Conservation (phyloP, 1,140 invertebrate species). For the Diorhabda carinulata region DNA sequence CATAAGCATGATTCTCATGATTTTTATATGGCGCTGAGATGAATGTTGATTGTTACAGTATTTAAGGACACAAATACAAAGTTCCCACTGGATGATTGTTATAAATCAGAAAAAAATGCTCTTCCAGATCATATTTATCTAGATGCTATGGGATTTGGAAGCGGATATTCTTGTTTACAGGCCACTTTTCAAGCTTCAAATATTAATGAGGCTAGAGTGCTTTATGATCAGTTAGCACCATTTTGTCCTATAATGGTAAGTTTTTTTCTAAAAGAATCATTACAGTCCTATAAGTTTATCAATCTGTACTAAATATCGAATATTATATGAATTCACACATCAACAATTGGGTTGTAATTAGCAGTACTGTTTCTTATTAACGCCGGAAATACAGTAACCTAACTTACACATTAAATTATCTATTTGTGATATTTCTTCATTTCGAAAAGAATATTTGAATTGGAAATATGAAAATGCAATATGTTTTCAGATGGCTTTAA, state of each 20-base stretch:
- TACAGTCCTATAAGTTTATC: too few relatives aligned
- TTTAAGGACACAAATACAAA: conserved; percentile 74
- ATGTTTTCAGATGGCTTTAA: conserved; percentile 78
- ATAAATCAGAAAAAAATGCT: conserved; percentile 55
- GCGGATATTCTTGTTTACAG: conserved; percentile 98
- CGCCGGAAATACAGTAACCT: too few relatives aligned
- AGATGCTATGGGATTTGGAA: conserved; percentile 99
- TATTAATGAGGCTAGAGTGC: conserved; percentile 87
- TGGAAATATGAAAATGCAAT: conserved; percentile 29
- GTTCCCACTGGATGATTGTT: conserved; percentile 73
- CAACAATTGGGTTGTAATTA: too few relatives aligned
- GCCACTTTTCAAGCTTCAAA: conserved; percentile 95
- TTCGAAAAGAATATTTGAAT: conserved; percentile 22
- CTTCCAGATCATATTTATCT: conserved; percentile 87
- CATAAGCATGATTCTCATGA: too few relatives aligned
- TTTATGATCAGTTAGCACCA: conserved; percentile 97
- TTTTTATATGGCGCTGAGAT: background rate
- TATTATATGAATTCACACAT: too few relatives aligned
- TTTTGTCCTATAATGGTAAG: conserved; percentile 94
- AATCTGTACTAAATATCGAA: too few relatives aligned
- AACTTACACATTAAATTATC: too few relatives aligned
- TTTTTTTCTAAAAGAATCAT: background rate
- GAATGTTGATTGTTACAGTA: conserved; percentile 22
- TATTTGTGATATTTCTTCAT: too few relatives aligned
- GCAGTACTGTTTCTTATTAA: too few relatives aligned